Evolutionary conservation across 2,113 vertebrate genomes (phyloP), one percentile per base, ranked within the genome.

Genomic region (Guaruba guarouba): DNA sequence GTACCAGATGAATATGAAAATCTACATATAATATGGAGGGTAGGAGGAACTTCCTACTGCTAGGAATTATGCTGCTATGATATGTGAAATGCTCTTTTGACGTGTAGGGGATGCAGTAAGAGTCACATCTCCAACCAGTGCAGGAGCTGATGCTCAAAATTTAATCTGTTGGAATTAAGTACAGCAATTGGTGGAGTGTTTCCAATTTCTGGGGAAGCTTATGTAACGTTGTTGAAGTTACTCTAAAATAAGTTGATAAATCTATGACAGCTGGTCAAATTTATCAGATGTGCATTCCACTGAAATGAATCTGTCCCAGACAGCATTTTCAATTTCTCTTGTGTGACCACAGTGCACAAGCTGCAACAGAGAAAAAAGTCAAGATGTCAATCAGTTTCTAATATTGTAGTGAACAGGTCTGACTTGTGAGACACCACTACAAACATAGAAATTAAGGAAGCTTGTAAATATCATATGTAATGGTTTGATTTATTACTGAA

Each of bases 141-240:
- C 22, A 61, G 92, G 46, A 81, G 64, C 54, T 70, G 63, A 37
- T 86, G 39, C 29, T 86, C 39, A 82, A 44, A 20, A 57, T 89
- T 82, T 87, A 71, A 62, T 79, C 57, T 90, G 3, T 66, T 82
- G 35, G 18, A 85, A 76, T 89, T 57, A 75, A 82, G 25, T 54
- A 27, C 18, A 55, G 54, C 2, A 22, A 70, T 37, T 91, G 83
- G 79, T 84, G 48, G 63, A 86, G 11, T 3, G 0, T 79, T 80
- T 93, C 43, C 52, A 94, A 0, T 92, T 92, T 92, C 61, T 79
- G 37, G 35, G 25, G 55, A 81, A 80, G 63, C 24, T 90, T 90
- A 91, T 90, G 90, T 92, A 94, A 90, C 49, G 25, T 28, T 66
- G 31, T 37, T 83, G 61, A 94, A 91, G 24, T 76, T 79, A 86